phyloP scores from a whole-genome alignment of 2,797 vertebrate species.

The Knipowitschia caucasica region DNA sequence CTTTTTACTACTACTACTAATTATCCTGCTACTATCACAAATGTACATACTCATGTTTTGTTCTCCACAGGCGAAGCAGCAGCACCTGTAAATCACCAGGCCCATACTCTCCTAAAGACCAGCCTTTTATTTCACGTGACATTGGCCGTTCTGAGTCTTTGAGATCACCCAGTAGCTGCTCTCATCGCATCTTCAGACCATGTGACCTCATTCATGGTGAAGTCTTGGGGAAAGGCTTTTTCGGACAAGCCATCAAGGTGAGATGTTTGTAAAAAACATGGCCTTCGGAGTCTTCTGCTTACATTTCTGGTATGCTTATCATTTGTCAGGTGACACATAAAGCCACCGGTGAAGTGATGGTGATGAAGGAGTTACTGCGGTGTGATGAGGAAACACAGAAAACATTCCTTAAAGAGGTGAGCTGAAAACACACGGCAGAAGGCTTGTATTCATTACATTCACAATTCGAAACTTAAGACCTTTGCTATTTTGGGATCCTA shows the following conservation, averaged over 20 bases:
- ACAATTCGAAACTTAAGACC: constrained; percentile 17
- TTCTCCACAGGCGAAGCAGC: constrained; percentile 82
- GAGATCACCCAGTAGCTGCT: constrained; percentile 84
- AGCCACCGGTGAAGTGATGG: constrained; percentile 95
- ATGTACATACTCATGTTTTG: background rate
- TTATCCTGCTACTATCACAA: no score
- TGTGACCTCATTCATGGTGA: constrained; percentile 92
- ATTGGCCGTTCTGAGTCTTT: constrained; percentile 90
- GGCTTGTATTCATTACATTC: constrained; percentile 27
- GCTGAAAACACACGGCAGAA: constrained; percentile 31
- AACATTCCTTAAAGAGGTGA: constrained; percentile 90
- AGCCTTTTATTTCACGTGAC: constrained; percentile 76
- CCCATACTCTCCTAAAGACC: constrained; percentile 87
- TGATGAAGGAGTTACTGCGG: constrained; percentile 95
- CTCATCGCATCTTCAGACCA: constrained; percentile 92
- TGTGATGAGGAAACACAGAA: constrained; percentile 95
- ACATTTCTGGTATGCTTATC: background rate
- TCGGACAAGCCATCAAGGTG: constrained; percentile 94
- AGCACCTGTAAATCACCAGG: constrained; percentile 91
- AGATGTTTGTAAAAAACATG: constrained; percentile 14
- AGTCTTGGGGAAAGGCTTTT: constrained; percentile 91
- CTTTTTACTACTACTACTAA: no score
- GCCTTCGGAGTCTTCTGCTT: background rate
- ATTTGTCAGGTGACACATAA: constrained; percentile 86
- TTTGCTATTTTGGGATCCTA: constrained; percentile 16